A percentile compares a stretch with the other conserved stretches of the same genome.
Evolutionary conservation across 2,113 vertebrate species (phyloP).

Genomic region (Eretmochelys imbricata): DNA sequence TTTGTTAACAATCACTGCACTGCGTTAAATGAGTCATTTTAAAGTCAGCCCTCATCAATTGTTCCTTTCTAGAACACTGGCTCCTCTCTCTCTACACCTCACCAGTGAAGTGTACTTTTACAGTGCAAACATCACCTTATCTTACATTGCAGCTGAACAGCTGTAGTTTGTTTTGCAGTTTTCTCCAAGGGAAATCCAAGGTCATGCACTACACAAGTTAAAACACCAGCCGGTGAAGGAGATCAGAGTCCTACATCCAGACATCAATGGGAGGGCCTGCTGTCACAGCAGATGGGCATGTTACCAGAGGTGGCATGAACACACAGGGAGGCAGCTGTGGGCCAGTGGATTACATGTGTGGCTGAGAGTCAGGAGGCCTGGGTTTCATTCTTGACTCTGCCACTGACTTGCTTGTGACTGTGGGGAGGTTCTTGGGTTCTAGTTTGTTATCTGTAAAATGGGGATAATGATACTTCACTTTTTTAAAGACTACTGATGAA

Average conservation of each 20-base stretch:
- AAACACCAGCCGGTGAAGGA: background rate
- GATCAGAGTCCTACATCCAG: background rate
- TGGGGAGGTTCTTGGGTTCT: background rate
- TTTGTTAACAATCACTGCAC: slow-evolving; percentile 65
- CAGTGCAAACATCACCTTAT: slow-evolving; percentile 15
- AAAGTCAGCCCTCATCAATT: slow-evolving; percentile 66
- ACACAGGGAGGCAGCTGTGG: background rate
- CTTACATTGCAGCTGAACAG: background rate
- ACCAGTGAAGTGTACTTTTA: slow-evolving; percentile 37
- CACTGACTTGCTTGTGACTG: background rate
- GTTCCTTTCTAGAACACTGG: slow-evolving; percentile 52
- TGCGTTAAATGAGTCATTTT: slow-evolving; percentile 69
- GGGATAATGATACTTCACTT: background rate
- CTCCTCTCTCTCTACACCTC: slow-evolving; percentile 43
- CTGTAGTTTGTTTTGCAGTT: background rate
- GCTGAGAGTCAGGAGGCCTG: background rate
- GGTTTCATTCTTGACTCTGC: background rate
- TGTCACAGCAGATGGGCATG: background rate
- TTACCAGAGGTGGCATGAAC: background rate
- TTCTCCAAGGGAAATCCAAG: background rate
- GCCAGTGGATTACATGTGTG: background rate
- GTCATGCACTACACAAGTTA: background rate
- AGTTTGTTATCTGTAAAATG: background rate
- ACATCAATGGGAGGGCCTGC: background rate
- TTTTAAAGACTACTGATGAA: background rate